Evolutionary conservation across 2,797 vertebrate species (phyloP), one percentile per base, ranked within the genome.

Genomic region (Brachyalestes nurse): DNA sequence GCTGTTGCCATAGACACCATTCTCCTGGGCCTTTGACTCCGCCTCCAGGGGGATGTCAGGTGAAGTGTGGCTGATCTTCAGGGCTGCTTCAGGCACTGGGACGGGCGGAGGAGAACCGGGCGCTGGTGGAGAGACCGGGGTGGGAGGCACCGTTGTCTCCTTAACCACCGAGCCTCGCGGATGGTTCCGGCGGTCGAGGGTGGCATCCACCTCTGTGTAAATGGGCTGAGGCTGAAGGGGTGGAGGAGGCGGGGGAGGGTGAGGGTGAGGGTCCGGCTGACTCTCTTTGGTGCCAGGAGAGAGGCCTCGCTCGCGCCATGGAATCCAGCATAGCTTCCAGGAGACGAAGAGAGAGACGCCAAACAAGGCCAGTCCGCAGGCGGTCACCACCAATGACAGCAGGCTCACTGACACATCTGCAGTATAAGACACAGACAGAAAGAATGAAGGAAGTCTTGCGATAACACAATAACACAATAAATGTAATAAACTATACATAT

Each of bases 241-340:
- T 82, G 90, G 19, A 88, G 80, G 72, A 85, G 88, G 76, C 88
- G 77, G 38, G 90, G 89, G 83, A 85, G 86, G 86, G 0, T 91
- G 91, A 87, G 80, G 49, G 88, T 91, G 83, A 86, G 87, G 88
- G 2, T 92, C 92, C 61, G 92, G 88, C 89, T 92, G 93, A 67
- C 91, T 89, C 84, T 97, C 96, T 93, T 97, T 98, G 93, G 78
- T 94, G 66, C 93, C 94, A 72, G 96, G 96, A 0, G 94, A 95
- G 69, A 96, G 88, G 38, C 94, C 95, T 73, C 95, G 94, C 87
- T 99, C 97, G 87, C 97, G 94, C 98, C 98, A 99, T 69, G 98
- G 98, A 92, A 99, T 97, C 98, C 98, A 99, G 89, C 97, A 99
- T 85, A 99, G 96, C 89, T 99, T 99, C 98, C 98, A 99, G 81